Percentiles rank a stretch among this genome's conserved stretches.
Evolutionary conservation across 1,140 invertebrate species (phyloP).

Genomic region (Aphelenchoides besseyi): DNA sequence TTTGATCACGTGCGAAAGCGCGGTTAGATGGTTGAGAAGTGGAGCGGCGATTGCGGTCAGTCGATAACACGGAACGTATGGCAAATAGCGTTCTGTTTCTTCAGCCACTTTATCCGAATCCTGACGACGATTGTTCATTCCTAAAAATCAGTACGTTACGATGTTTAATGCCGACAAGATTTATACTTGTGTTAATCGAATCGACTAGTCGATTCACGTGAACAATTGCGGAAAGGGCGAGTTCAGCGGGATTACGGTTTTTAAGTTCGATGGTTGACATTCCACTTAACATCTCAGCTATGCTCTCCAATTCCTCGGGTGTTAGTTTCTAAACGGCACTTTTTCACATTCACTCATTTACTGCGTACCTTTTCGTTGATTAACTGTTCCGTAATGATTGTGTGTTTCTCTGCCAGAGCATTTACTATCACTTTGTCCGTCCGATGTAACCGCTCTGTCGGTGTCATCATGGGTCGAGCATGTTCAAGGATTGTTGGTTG

Average conservation of each 20-base stretch:
- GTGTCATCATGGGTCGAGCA: conserved; percentile 50
- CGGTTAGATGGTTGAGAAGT: conserved; percentile 48
- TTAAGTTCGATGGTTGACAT: conserved; percentile 55
- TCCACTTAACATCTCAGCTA: conserved; percentile 54
- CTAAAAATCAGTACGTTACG: not conserved
- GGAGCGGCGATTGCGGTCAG: conserved; percentile 46
- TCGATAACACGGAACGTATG: conserved; percentile 43
- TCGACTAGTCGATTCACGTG: conserved; percentile 60
- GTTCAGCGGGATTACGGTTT: conserved; percentile 53
- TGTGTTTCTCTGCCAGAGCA: conserved; percentile 55
- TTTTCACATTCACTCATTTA: not conserved
- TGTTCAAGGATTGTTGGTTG: conserved; percentile 54
- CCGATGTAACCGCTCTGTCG: conserved; percentile 47
- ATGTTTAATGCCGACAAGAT: not conserved
- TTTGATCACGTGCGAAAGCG: conserved; percentile 28
- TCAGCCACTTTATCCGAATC: conserved; percentile 21
- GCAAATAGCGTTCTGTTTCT: conserved; percentile 26
- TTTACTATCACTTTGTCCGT: conserved; percentile 56
- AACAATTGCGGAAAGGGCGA: conserved; percentile 61
- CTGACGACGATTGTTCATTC: conserved; percentile 16
- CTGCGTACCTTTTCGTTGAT: conserved; percentile 42
- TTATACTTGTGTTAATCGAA: conserved; percentile 54
- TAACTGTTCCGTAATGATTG: conserved; percentile 51
- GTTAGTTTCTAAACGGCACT: conserved; percentile 30
- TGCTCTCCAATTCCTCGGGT: conserved; percentile 44